phyloP scores from a whole-genome alignment of 2,113 vertebrate species.

The Grammomys surdaster region DNA sequence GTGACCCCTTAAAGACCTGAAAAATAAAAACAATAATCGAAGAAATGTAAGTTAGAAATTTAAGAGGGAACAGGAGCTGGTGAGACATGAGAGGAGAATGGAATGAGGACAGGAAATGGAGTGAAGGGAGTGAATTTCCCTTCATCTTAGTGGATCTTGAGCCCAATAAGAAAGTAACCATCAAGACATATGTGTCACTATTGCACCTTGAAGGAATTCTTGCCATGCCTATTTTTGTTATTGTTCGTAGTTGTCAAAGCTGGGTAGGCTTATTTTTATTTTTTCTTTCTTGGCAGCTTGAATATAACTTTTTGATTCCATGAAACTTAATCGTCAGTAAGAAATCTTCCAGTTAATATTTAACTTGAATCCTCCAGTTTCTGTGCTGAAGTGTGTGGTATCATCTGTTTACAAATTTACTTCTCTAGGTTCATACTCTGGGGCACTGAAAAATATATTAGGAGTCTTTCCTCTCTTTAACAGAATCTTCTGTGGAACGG shows the following conservation, averaged over 20 bases:
- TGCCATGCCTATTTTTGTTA: neutral
- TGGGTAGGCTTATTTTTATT: neutral
- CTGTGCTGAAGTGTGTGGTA: neutral
- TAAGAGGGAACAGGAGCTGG: too few species aligned
- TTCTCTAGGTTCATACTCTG: neutral
- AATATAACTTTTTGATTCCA: neutral
- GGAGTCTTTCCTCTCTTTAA: neutral
- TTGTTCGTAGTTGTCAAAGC: neutral
- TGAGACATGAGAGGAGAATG: too few species aligned
- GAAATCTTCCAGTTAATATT: neutral
- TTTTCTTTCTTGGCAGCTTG: neutral
- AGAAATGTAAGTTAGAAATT: too few species aligned
- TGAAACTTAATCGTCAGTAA: neutral
- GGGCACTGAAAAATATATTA: neutral
- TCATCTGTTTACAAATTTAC: neutral
- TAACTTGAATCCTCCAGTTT: neutral
- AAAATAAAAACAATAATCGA: too few species aligned
- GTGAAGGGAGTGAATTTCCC: neutral
- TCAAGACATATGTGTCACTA: neutral
- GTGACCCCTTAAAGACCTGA: too few species aligned
- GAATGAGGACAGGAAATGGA: too few species aligned
- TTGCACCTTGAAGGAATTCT: neutral
- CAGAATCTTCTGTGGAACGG: neutral
- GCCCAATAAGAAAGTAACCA: neutral
- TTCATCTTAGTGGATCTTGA: neutral